These are phyloP conservation scores for Contarinia nasturtii DNA, from an alignment of 1,140 invertebrate genomes.

Conservation along the genomic window DNA sequence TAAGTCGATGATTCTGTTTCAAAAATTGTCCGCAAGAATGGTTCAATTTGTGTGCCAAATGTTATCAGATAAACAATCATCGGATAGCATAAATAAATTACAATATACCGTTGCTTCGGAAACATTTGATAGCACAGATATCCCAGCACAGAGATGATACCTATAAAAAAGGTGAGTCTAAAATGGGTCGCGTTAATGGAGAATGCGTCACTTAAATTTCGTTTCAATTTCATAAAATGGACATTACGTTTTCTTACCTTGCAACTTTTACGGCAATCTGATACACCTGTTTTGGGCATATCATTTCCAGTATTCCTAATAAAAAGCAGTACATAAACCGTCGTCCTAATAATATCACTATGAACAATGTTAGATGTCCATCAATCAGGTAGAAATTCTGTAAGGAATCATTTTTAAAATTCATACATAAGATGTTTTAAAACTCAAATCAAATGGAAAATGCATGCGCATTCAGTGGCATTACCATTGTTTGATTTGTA, in stretches of 20 bases:
- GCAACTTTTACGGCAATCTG: background rate
- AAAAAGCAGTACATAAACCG: slow-evolving; percentile 46
- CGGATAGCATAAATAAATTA: background rate
- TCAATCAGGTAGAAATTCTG: slow-evolving; percentile 94
- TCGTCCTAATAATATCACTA: slow-evolving; percentile 55
- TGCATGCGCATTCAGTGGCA: background rate
- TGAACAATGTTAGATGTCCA: slow-evolving; percentile 63
- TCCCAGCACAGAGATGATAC: slow-evolving; percentile 14
- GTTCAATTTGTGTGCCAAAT: slow-evolving; percentile 53
- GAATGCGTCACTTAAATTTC: too few species aligned
- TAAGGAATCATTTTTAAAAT: slow-evolving; percentile 23
- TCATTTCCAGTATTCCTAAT: background rate
- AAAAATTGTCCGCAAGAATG: slow-evolving; percentile 43
- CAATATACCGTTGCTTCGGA: slow-evolving; percentile 10
- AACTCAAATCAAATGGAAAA: background rate
- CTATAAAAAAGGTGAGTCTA: background rate
- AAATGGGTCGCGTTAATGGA: too few species aligned
- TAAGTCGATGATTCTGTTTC: slow-evolving; percentile 20
- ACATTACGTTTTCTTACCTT: background rate
- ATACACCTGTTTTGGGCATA: background rate
- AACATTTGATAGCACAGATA: slow-evolving; percentile 35
- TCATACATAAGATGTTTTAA: background rate
- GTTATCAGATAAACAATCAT: slow-evolving; percentile 67
- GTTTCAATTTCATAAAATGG: too few species aligned
- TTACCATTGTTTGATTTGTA: slow-evolving; percentile 71